Conservation (phyloP, 2,888 invertebrate genomes). For the Drosophila meridionalis region DNA sequence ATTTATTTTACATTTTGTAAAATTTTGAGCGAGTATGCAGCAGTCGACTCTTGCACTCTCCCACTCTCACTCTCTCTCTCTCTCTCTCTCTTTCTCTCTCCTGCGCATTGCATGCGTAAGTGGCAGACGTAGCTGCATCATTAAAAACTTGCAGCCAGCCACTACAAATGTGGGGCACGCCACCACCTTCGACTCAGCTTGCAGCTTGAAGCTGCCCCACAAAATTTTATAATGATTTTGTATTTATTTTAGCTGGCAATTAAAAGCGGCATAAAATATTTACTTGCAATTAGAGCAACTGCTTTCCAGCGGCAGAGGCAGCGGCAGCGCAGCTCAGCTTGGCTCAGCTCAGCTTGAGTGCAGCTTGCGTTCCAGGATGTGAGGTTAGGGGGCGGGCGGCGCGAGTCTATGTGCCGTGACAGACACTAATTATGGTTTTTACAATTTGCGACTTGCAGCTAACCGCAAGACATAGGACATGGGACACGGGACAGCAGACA, state of each 20-base stretch:
- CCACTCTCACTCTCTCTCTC: neutral
- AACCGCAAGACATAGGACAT: slow-evolving; percentile 72
- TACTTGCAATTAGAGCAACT: slow-evolving; percentile 76
- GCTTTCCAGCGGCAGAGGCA: slow-evolving; percentile 44
- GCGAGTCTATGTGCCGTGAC: slow-evolving; percentile 64
- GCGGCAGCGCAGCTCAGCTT: slow-evolving; percentile 34
- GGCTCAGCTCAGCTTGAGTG: slow-evolving; percentile 45
- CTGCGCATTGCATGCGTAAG: slow-evolving; percentile 36
- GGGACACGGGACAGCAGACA: slow-evolving; percentile 2
- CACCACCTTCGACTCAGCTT: slow-evolving; percentile 7
- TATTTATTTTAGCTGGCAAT: slow-evolving; percentile 79
- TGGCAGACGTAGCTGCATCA: slow-evolving; percentile 61
- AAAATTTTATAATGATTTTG: slow-evolving; percentile 69
- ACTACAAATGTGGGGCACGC: slow-evolving; percentile 72
- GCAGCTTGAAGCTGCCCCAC: slow-evolving; percentile 7
- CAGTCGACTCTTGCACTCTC: neutral
- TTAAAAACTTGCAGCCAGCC: slow-evolving; percentile 70
- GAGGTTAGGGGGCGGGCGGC: slow-evolving; percentile 3
- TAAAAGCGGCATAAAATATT: slow-evolving; percentile 75
- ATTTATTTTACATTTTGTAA: neutral
- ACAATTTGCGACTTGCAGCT: slow-evolving; percentile 77
- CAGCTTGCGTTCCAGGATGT: slow-evolving; percentile 25
- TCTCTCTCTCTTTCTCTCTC: too few species aligned
- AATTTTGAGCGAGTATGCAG: neutral
- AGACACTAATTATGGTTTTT: slow-evolving; percentile 79